A percentile compares a stretch with the other conserved stretches of the same genome.
Evolutionary conservation across 2,113 vertebrate species (phyloP).

Genomic region (Proteles cristata): DNA sequence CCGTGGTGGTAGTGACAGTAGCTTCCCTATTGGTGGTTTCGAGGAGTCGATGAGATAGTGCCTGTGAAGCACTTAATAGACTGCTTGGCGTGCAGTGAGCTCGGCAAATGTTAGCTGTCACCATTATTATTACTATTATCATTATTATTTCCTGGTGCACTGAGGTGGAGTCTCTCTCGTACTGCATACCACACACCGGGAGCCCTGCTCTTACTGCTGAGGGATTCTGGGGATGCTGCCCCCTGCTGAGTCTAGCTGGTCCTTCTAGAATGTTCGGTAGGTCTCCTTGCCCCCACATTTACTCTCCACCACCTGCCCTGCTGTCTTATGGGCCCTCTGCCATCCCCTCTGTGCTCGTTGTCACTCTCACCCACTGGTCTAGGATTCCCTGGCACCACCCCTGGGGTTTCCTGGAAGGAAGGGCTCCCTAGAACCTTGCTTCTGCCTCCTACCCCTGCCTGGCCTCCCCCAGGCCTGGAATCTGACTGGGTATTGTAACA

Average conservation of each 20-base stretch:
- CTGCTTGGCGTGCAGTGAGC: neutral
- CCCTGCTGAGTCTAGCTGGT: neutral
- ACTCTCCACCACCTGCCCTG: neutral
- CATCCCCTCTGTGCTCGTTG: too few species aligned
- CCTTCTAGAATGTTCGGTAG: constrained; percentile 12
- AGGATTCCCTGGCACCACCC: neutral
- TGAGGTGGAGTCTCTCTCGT: neutral
- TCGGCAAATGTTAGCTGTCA: neutral
- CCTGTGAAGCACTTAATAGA: neutral
- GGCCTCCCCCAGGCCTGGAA: constrained; percentile 67
- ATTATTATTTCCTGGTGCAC: constrained; percentile 37
- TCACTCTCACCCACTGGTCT: neutral
- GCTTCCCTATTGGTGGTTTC: neutral
- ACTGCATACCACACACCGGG: accelerated
- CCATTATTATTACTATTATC: neutral
- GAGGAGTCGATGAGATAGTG: neutral
- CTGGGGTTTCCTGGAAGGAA: constrained; percentile 48
- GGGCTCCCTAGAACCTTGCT: constrained; percentile 52
- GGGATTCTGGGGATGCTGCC: neutral
- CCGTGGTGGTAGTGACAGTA: neutral
- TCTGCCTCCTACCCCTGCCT: neutral
- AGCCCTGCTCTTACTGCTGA: neutral
- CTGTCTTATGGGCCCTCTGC: neutral
- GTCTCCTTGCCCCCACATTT: neutral
- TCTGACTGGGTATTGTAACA: constrained; percentile 87